phyloP scores from a whole-genome alignment of 2,113 vertebrate genomes.

The Brachyhypopomus gauderio region DNA sequence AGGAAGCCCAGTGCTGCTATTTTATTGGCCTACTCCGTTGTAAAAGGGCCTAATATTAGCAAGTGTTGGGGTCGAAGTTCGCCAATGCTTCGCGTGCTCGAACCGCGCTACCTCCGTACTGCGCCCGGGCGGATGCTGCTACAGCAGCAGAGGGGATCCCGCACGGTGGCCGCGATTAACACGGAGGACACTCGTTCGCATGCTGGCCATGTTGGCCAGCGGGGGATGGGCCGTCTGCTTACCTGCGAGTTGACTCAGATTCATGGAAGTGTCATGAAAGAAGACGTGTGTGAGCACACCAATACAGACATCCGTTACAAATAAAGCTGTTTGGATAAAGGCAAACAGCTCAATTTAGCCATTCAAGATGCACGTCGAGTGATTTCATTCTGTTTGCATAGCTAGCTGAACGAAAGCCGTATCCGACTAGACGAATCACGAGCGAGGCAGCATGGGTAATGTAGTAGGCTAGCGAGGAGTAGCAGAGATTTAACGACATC shows the following conservation, averaged over 20 bases:
- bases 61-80: background rate
- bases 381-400: conserved; percentile 68
- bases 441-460: background rate
- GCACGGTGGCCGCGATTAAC: conserved; percentile 26
- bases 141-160: conserved; percentile 27
- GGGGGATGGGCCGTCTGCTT: conserved; percentile 41
- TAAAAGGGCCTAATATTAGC: conserved; percentile 1
- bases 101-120: background rate
- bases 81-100: background rate
- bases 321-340: conserved; percentile 54
- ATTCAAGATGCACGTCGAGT: conserved; percentile 60
- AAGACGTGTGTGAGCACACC: background rate
- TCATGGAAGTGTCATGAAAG: conserved; percentile 41
- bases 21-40: conserved; percentile 35
- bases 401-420: conserved; percentile 61
- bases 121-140: background rate
- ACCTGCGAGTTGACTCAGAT: conserved; percentile 56
- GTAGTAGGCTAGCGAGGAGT: background rate
- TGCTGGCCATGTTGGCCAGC: conserved; percentile 39
- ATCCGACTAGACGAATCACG: background rate
- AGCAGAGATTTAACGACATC: background rate
- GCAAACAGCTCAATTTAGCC: conserved; percentile 70
- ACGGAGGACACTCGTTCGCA: conserved; percentile 37
- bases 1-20: conserved; percentile 20
- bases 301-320: background rate